These are phyloP conservation scores for Thunnus thynnus DNA, from an alignment of 2,113 vertebrate species.

Conservation along the genomic window DNA sequence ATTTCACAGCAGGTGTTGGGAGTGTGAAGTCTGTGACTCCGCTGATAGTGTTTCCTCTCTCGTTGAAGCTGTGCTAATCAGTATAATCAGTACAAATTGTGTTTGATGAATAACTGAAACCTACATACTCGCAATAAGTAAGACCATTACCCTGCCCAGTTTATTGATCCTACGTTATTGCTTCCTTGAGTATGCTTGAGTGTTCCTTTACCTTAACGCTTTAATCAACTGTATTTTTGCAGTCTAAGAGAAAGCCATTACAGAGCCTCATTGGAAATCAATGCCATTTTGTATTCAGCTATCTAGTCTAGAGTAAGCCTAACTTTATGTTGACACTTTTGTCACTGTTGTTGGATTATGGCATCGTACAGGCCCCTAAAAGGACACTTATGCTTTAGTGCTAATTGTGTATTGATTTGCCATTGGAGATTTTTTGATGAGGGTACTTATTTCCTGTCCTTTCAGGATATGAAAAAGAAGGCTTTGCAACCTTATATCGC, in stretches of 20 bases:
- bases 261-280: constrained; percentile 53
- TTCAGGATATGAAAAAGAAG: not conserved
- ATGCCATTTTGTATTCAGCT: constrained; percentile 33
- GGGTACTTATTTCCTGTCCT: no score
- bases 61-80: not conserved
- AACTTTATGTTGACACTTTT: constrained; percentile 5
- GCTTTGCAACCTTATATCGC: not conserved
- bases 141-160: no score
- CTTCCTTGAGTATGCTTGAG: not conserved
- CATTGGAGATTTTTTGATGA: not conserved
- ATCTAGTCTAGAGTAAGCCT: not conserved
- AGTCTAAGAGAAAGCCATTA: constrained; percentile 45
- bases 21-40: no score
- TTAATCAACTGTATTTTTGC: constrained; percentile 15
- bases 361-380: not conserved
- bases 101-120: not conserved
- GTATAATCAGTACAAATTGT: not conserved
- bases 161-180: not conserved
- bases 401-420: constrained; percentile 26
- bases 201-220: not conserved
- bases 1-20: no score
- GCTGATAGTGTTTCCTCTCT: no score
- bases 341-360: constrained; percentile 6
- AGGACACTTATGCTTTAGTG: not conserved
- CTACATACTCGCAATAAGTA: not conserved